Base-by-base conservation (phyloP, 2,113 vertebrate species). In the Melanostigma gelatinosum region DNA sequence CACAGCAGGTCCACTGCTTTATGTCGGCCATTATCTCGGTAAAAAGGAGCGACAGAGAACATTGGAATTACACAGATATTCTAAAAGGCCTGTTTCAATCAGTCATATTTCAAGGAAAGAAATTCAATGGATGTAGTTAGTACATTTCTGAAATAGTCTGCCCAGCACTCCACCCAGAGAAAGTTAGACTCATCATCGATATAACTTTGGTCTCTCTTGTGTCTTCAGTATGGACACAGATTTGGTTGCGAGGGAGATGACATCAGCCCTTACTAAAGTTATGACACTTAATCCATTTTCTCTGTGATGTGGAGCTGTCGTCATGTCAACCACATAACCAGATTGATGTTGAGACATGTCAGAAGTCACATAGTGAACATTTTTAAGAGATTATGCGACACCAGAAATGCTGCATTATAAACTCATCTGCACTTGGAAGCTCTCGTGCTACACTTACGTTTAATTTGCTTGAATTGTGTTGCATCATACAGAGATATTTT, bases 1-100 rank as follows among this genome's bases (percentile, higher is more conserved):
- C 92, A 94, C 85, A 93, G 90, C 80, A 93, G 75, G 55, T 94
- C 91, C 60, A 87, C 86, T 10, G 90, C 90, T 82, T 87, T 88
- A 69, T 90, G 89, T 42, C 83, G 68, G 27, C 48, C 11, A 5
- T 73, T 63, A 69, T 62, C 78, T 64, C 92, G 94, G 80, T 2
- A 20, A 84, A 34, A 32, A 74, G 27, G 9, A 86, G 12, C 0
- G 10, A 75, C 3, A 55, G 24, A 18, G 32, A 50, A 79, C 1
- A 78, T 13, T 34, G 34, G 27, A 24, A 72, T 69, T 36, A 77
- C 6, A 54, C 7, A 61, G 15, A 12, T 38, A 48, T 62, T 8
- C 13, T 48, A 27, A 67, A 67, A 64, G 8, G 4, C 20, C 18
- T 32, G 1, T 48, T 75, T 76, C 36, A 60, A 62, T 67, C 50